Percentiles rank a stretch among this genome's conserved stretches.
Conservation (phyloP, 2,113 vertebrate species). For the Accipiter cooperii region DNA sequence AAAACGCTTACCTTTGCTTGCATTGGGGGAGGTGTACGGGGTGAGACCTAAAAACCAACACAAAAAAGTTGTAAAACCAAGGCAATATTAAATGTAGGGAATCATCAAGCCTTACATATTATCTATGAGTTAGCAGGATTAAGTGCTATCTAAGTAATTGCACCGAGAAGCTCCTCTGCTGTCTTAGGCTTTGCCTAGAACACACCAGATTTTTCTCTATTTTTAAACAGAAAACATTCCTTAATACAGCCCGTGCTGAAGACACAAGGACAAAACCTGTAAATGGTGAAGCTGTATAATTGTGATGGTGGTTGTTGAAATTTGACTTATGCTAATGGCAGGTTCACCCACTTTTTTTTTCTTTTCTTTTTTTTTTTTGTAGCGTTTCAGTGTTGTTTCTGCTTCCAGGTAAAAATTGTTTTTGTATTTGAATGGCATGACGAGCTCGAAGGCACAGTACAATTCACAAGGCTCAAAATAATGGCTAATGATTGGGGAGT, state of each 20-base stretch:
- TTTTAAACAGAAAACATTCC: not conserved
- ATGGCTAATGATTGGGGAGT: not conserved
- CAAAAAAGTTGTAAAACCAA: not conserved
- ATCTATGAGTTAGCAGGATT: not conserved
- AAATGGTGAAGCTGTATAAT: not conserved
- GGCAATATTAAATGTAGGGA: not conserved
- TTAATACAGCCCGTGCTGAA: not conserved
- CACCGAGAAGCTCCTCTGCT: not conserved
- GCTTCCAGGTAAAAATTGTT: not conserved
- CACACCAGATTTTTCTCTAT: not conserved
- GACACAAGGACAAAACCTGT: not conserved
- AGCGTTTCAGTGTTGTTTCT: not conserved
- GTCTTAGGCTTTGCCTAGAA: not conserved
- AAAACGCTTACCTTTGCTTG: slow-evolving; percentile 76
- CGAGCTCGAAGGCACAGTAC: not conserved
- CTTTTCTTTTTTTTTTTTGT: not conserved
- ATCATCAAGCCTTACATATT: not conserved
- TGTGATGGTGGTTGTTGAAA: not conserved
- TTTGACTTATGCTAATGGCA: not conserved
- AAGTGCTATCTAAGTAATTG: not conserved
- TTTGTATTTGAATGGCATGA: not conserved
- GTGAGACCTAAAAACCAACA: slow-evolving; percentile 73
- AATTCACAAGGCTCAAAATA: not conserved
- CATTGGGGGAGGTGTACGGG: slow-evolving; percentile 77
- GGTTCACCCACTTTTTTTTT: not conserved